Conservation (phyloP, 2,888 invertebrate species). For the Ganaspis brasiliensis region DNA sequence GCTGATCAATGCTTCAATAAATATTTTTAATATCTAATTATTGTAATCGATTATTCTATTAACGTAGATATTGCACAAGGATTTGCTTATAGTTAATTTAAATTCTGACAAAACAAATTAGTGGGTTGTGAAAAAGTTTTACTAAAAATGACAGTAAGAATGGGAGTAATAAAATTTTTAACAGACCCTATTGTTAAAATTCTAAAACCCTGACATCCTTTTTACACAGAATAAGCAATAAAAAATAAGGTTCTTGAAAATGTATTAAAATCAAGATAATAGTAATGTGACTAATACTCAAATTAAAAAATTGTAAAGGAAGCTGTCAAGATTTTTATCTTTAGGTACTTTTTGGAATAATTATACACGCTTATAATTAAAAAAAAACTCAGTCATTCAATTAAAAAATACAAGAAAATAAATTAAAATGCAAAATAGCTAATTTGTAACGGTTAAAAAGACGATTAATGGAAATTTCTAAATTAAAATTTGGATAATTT, state of each 20-base stretch:
- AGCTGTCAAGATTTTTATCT: background rate
- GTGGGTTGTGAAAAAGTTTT: background rate
- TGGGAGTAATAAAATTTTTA: background rate
- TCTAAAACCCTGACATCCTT: slow-evolving; percentile 1
- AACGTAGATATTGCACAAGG: background rate
- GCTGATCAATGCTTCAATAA: no score
- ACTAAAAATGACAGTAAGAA: background rate
- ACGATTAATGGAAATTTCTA: no score
- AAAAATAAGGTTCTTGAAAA: background rate
- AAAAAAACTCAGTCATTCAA: no score
- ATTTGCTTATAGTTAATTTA: background rate
- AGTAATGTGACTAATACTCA: background rate
- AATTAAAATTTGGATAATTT: no score
- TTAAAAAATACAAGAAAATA: no score
- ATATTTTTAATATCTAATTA: no score
- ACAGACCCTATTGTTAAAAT: background rate
- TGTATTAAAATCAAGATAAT: background rate
- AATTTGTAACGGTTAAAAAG: no score
- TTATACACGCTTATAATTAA: no score
- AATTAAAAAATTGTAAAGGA: background rate
- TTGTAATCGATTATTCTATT: no score
- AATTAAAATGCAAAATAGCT: no score
- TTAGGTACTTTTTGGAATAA: no score
- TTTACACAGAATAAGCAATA: slow-evolving; percentile 1
- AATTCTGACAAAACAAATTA: background rate